A percentile compares a stretch with the other conserved stretches of the same genome.
Evolutionary conservation across 2,797 vertebrate species (phyloP).

Genomic region (Pseudochirops corinnae): DNA sequence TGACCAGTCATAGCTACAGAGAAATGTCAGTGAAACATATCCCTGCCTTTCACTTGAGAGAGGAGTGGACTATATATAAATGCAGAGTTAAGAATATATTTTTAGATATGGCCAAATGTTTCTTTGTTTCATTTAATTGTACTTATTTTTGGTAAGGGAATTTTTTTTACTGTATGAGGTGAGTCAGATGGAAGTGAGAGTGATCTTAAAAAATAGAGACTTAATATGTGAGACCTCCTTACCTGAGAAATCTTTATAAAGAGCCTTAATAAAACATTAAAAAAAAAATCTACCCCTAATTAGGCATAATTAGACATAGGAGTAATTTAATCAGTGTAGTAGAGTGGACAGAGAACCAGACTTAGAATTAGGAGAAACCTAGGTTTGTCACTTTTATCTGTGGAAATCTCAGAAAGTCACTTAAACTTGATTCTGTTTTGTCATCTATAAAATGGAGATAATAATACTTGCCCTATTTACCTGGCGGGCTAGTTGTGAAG

Average conservation of each 20-base stretch:
- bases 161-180: not conserved
- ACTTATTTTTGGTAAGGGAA: not conserved
- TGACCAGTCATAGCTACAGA: not conserved
- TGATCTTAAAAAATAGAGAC: not conserved
- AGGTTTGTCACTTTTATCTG: no score
- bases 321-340: no score
- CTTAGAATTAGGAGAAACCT: no score
- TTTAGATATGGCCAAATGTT: not conserved
- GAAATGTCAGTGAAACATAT: not conserved
- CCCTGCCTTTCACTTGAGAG: not conserved
- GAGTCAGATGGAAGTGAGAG: not conserved
- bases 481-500: no score
- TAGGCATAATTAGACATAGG: no score
- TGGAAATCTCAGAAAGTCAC: no score
- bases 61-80: not conserved
- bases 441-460: no score
- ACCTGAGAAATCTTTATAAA: not conserved
- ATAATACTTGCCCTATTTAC: no score
- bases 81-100: not conserved
- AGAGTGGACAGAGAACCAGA: no score
- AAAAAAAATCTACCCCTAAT: no score
- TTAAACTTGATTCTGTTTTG: no score
- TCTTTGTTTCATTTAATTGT: not conserved
- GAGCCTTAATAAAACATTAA: not conserved
- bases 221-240: not conserved